A percentile compares a stretch with the other conserved stretches of the same genome.
Conservation (phyloP, 2,113 vertebrate species). For the Genyomyrus donnyi region DNA sequence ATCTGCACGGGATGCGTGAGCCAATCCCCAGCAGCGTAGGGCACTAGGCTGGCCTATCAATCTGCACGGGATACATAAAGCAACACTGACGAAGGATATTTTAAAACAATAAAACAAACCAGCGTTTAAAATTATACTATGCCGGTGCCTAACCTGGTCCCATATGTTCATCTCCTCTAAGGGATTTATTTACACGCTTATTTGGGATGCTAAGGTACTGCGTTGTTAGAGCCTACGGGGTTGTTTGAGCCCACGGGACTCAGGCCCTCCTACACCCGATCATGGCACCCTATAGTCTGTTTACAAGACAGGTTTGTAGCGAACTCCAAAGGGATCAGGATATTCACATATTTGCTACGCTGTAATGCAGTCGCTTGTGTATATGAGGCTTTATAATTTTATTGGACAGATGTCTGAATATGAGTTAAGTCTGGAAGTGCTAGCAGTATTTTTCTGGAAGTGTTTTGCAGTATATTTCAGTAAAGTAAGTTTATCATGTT, state of each 20-base stretch:
- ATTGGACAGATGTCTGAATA: background rate
- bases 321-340: background rate
- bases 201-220: background rate
- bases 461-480: background rate
- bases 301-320: background rate
- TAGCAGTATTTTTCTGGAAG: background rate
- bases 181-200: background rate
- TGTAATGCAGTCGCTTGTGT: background rate
- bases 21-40: background rate
- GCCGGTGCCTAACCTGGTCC: background rate
- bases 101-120: background rate
- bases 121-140: background rate
- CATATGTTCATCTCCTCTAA: background rate
- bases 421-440: background rate
- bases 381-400: background rate
- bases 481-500: background rate
- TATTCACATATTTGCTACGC: background rate
- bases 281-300: background rate
- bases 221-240: background rate
- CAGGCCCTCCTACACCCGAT: background rate
- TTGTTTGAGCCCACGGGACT: background rate
- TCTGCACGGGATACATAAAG: background rate
- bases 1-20: background rate
- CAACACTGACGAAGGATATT: background rate
- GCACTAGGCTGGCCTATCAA: background rate